A percentile compares a stretch with the other conserved stretches of the same genome.
Evolutionary conservation across 1,140 invertebrate species (phyloP).

Genomic region (Ceratina calcarata): DNA sequence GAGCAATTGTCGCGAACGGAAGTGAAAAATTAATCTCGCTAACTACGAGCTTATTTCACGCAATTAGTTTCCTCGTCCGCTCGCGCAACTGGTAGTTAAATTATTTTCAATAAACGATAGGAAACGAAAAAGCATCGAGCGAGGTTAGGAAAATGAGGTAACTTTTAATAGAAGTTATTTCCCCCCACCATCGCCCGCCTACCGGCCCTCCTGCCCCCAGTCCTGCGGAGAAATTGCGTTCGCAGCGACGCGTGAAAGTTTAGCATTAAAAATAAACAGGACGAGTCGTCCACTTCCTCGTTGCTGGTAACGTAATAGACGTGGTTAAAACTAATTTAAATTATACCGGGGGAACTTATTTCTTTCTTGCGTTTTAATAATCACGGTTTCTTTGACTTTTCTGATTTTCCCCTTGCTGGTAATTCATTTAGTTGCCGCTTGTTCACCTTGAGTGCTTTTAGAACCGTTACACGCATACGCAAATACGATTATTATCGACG

Average conservation of each 20-base stretch:
- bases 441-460: no score
- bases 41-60: no score
- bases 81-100: no score
- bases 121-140: no score
- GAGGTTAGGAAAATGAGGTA: slow-evolving; percentile 8
- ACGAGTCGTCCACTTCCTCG: not conserved
- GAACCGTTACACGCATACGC: no score
- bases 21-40: no score
- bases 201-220: no score
- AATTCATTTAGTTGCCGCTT: not conserved
- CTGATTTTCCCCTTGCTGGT: not conserved
- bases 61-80: no score
- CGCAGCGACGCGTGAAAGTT: not conserved
- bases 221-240: not conserved
- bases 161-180: slow-evolving; percentile 24
- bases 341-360: slow-evolving; percentile 2
- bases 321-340: slow-evolving; percentile 29
- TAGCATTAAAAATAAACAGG: not conserved
- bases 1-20: no score
- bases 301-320: slow-evolving; percentile 1
- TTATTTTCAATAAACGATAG: no score
- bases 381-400: slow-evolving; percentile 3
- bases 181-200: not conserved
- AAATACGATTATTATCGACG: no score
- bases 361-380: slow-evolving; percentile 1